Base-by-base conservation (phyloP, 2,797 vertebrate species). In the Nothura maculosa region DNA sequence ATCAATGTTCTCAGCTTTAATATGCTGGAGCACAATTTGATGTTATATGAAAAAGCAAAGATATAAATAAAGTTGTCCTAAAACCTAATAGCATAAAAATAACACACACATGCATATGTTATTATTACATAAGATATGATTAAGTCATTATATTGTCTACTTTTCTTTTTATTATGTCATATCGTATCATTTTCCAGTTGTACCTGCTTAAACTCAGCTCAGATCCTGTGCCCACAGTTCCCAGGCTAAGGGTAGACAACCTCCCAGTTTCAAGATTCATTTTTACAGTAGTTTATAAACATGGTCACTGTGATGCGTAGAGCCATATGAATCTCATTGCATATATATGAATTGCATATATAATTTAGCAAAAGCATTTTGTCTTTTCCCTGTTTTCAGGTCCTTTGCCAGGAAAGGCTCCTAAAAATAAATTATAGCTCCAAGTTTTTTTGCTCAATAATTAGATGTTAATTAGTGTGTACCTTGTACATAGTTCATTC, bases 361-460 rank as follows among this genome's bases (percentile, higher is more conserved):
- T 75, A 67, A 38, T 38, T 38, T 58, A 36, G 54, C 22, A 58
- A 11, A 42, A 3, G 3, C 28, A 25, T 3, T 13, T 9, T 58
- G 3, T 48, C 5, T 72, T 81, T 89, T 76, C 20, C 54, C 54
- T 55, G 20, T 55, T 66, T 66, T 45, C 42, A 66, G n/a, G 21
- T 30, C 24, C 42, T 45, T 66, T 22, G 43, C 30, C 10, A 32
- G 30, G 32, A n/a, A 17, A 7, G 0, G 4, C 1, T 2, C 10
- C 7, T 2, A 0, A 2, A 30, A 48, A 6, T 6, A 25, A 3
- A 2, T n/a, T 72, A 0, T 66, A 77, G 77, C 81, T 88, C 21
- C 72, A 14, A 75, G 47, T 60, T 57, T 6, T 6, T 67, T 62
- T 27, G 28, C 60, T 62, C 77, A 67, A 27, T 57, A 22, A 52